Base-by-base conservation (phyloP, 2,888 invertebrate genomes). In the Rhamphomyia laevipes region DNA sequence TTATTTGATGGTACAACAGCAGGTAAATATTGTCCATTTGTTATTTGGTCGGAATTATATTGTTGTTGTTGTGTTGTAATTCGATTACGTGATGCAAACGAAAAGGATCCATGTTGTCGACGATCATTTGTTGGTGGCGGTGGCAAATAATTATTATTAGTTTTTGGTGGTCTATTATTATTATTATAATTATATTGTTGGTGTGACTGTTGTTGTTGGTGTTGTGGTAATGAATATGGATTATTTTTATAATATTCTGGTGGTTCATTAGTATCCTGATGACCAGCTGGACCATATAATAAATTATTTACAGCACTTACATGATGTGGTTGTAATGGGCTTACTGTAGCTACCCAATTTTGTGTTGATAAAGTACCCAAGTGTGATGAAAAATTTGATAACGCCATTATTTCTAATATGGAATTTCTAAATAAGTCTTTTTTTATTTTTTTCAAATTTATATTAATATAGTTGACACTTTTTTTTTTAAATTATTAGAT, bases 341-440 rank as follows among this genome's bases (percentile, higher is more conserved):
- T 59, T n/a, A 66, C 48, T 5, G 70, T 70, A 13, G 65, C 67
- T 50, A 64, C 61, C 70, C 70, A 71, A 13, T 63, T 54, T 51
- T 63, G 66, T 7, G 63, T 57, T 27, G 64, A 56, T 15, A 56
- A 53, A 40, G 45, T 49, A 45, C 66, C 65, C 54, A 70, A 71
- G 41, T 71, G 71, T 54, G 71, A 54, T 45, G 71, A 65, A 58
- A 68, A 71, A 55, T 71, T 71, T 51, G 68, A 60, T 52, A 71
- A 55, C 38, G 71, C 65, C 71, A 71, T 71, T 48, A 13, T 35
- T 21, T 6, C 15, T 38, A n/a, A 17, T 41, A 16, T 38, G 5
- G 5, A 21, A 9, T 27, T 27, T 27, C 2, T 27, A 21, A 21
- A 21, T 4, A 21, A 21, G 5, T n/a, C 4, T 27, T 27, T 27